These are phyloP conservation scores for Pristionchus fissidentatus DNA, from an alignment of 2,888 invertebrate species.

Conservation along the genomic window DNA sequence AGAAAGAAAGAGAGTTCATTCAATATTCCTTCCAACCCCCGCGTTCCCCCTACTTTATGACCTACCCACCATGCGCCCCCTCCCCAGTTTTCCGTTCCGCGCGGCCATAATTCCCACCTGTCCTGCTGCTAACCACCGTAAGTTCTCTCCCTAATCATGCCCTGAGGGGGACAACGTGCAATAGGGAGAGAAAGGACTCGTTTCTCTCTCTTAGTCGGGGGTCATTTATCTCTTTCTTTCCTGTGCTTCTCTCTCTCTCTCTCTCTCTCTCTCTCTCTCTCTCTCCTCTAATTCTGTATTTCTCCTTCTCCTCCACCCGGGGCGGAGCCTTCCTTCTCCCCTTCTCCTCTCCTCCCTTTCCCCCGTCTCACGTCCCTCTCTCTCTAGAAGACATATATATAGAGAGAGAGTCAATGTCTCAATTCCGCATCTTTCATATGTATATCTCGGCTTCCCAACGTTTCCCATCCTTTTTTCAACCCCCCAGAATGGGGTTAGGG, in stretches of 20 bases:
- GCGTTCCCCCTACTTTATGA: no score
- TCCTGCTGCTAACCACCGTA: no score
- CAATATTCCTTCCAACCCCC: no score
- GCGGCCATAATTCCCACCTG: no score
- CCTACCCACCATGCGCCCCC: no score
- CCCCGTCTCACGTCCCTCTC: background rate
- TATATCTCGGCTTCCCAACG: background rate
- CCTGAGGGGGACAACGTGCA: background rate
- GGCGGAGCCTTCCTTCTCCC: background rate
- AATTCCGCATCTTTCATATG: conserved; percentile 24
- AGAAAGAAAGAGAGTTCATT: no score
- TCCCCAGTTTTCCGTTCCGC: no score
- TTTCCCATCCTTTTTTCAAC: background rate
- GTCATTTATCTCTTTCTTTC: conserved; percentile 41
- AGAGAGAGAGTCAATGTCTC: conserved; percentile 4
- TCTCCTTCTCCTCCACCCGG: background rate
- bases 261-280: background rate
- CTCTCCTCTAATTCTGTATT: background rate
- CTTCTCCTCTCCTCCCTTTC: background rate
- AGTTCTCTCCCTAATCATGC: no score
- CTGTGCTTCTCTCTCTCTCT: background rate
- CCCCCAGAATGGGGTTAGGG: background rate
- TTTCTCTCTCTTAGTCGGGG: background rate
- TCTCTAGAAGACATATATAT: background rate
- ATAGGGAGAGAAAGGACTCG: background rate